Evolutionary conservation across 2,113 vertebrate genomes (phyloP), one percentile per base, ranked within the genome.

Genomic region (Mesitornis unicolor): DNA sequence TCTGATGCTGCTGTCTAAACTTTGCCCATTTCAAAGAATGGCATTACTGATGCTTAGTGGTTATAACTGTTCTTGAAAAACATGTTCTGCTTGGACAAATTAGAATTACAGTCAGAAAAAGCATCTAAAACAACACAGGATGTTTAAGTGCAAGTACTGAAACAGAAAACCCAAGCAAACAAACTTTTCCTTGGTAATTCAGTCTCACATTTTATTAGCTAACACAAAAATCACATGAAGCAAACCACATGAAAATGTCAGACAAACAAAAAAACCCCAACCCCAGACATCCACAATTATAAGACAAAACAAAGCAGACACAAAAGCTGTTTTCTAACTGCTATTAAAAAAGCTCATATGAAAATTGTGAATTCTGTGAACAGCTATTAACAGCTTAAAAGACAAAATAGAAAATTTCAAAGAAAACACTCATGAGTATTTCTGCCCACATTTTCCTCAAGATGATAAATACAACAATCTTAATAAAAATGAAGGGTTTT

Each of bases 1-100:
- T 78, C 35, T 45, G 50, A 82, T 50, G 15, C 43, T 48, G n/a
- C 12, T 17, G 11, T 4, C 42, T n/a, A 80, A 75, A n/a, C 40
- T 11, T 22, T 24, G 22, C 22, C 13, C 14, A 56, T 2, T 12
- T 78, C 76, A 64, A 70, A 48, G 24, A 69, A 25, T 0, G 1
- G 43, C 35, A 54, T 4, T 47, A 26, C 18, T 40, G 76, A 57
- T 24, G 18, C 14, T 22, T 1, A 45, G 35, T 45, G 84, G 28
- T 14, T 81, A 40, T 13, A 47, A 25, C 0, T 45, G 20, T 15
- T 65, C 80, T 18, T 65, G 60, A 19, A 28, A 45, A 33, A 25
- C 1, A 19, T 0, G 0, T 12, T n/a, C 17, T 68, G 10, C 22
- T 64, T 28, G 19, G 35, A 31, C 28, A 45, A 79, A 36, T 42